These are phyloP conservation scores for Carposina sasakii DNA, from an alignment of 1,140 invertebrate species.

Conservation along the genomic window DNA sequence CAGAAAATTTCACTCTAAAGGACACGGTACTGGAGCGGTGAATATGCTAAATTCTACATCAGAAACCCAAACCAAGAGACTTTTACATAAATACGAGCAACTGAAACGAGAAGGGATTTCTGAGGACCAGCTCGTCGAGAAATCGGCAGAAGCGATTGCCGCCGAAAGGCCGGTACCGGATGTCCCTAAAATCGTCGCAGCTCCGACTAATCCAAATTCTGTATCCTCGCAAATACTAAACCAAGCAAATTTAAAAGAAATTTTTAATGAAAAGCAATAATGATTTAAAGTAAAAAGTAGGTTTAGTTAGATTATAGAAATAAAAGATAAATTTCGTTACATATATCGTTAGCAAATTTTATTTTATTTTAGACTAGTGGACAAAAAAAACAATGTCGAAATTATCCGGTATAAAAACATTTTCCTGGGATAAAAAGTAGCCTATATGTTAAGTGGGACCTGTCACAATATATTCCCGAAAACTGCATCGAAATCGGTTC, in stretches of 20 bases:
- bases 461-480: too few relatives aligned
- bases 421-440: too few relatives aligned
- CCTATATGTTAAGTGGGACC: too few relatives aligned
- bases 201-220: slow-evolving; percentile 33
- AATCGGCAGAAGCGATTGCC: slow-evolving; percentile 32
- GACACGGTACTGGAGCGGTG: slow-evolving; percentile 66
- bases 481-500: too few relatives aligned
- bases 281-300: not conserved
- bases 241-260: slow-evolving; percentile 56
- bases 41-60: slow-evolving; percentile 65
- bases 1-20: slow-evolving; percentile 77
- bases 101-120: slow-evolving; percentile 68
- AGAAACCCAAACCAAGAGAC: slow-evolving; percentile 73
- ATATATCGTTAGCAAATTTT: too few relatives aligned
- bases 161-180: slow-evolving; percentile 29
- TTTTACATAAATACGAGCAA: slow-evolving; percentile 74
- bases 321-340: too few relatives aligned
- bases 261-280: slow-evolving; percentile 49
- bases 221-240: slow-evolving; percentile 40
- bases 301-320: not conserved
- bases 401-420: too few relatives aligned
- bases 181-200: slow-evolving; percentile 13
- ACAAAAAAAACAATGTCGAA: too few relatives aligned
- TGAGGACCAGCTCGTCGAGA: slow-evolving; percentile 64
- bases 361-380: too few relatives aligned